phyloP scores from a whole-genome alignment of 2,888 invertebrate species.

The Ypsolopha scabrella region DNA sequence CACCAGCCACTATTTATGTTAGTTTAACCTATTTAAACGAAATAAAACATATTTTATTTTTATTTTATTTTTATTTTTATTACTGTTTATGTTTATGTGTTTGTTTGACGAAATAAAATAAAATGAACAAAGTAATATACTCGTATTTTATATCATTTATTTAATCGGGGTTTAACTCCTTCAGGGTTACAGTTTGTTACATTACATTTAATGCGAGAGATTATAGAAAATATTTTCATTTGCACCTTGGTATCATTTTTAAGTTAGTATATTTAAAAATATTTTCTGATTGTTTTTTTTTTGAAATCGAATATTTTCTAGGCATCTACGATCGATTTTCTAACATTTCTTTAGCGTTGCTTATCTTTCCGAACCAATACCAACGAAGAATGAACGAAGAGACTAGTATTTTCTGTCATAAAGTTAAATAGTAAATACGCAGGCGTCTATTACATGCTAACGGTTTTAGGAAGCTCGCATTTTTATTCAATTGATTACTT shows the following conservation, averaged over 20 bases:
- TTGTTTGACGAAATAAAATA: too few relatives aligned
- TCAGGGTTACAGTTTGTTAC: constrained; percentile 43
- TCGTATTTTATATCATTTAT: too few relatives aligned
- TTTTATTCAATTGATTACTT: constrained; percentile 1
- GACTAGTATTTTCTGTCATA: not conserved
- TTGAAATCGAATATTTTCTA: not conserved
- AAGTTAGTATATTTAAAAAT: not conserved
- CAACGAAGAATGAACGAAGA: not conserved
- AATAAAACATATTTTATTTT: too few relatives aligned
- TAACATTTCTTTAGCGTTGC: not conserved
- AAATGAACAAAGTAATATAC: too few relatives aligned
- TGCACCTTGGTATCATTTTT: constrained; percentile 4
- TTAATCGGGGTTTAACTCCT: constrained; percentile 60
- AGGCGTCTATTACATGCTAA: not conserved
- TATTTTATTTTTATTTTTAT: too few relatives aligned
- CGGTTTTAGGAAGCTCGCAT: constrained; percentile 3
- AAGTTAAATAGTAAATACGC: too few relatives aligned
- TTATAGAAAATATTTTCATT: constrained; percentile 20
- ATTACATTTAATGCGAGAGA: constrained; percentile 26
- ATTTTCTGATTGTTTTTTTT: not conserved
- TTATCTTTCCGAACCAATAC: too few relatives aligned
- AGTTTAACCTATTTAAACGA: too few relatives aligned
- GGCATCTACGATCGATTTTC: not conserved
- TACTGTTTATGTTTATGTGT: too few relatives aligned
- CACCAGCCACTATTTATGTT: too few relatives aligned